Evolutionary conservation across 2,113 vertebrate species (phyloP).

Genomic region (Hoplias malabaricus): DNA sequence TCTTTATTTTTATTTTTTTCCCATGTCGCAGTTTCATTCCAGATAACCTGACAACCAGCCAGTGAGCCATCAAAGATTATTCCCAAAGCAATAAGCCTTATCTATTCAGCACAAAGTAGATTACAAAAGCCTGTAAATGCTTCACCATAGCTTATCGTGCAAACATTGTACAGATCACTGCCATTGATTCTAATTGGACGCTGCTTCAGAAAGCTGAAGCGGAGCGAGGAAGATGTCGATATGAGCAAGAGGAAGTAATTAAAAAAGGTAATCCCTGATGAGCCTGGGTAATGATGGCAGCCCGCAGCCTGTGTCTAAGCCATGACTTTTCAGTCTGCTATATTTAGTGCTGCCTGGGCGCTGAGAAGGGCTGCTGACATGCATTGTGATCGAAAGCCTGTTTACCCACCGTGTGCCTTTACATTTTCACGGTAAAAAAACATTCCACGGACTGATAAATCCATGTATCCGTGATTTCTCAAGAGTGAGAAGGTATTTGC

Average conservation of each 20-base stretch:
- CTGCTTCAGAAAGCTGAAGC: slow-evolving; percentile 49
- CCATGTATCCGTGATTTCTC: neutral
- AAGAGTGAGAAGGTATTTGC: slow-evolving; percentile 1
- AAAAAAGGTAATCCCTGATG: slow-evolving; percentile 59
- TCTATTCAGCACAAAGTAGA: slow-evolving; percentile 52
- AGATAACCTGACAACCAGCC: slow-evolving; percentile 49
- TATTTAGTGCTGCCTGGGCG: slow-evolving; percentile 38
- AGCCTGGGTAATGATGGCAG: slow-evolving; percentile 46
- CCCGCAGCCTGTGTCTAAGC: slow-evolving; percentile 43
- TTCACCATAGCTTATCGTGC: slow-evolving; percentile 53
- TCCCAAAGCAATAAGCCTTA: slow-evolving; percentile 55
- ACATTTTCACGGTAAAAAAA: neutral
- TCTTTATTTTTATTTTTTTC: slow-evolving; percentile 11
- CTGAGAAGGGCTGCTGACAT: slow-evolving; percentile 21
- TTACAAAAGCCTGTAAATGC: slow-evolving; percentile 57
- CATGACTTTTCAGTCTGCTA: slow-evolving; percentile 39
- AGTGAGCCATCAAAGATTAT: slow-evolving; percentile 55
- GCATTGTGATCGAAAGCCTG: slow-evolving; percentile 22
- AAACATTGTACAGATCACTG: slow-evolving; percentile 60
- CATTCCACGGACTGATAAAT: neutral
- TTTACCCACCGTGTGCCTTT: slow-evolving; percentile 4
- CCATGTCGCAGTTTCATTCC: slow-evolving; percentile 37
- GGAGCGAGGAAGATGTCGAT: slow-evolving; percentile 50
- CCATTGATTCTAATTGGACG: slow-evolving; percentile 58
- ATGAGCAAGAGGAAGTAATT: slow-evolving; percentile 56